These are phyloP conservation scores for Mormyrops boulengeri DNA, from an alignment of 2,797 vertebrate species.

Conservation along the genomic window DNA sequence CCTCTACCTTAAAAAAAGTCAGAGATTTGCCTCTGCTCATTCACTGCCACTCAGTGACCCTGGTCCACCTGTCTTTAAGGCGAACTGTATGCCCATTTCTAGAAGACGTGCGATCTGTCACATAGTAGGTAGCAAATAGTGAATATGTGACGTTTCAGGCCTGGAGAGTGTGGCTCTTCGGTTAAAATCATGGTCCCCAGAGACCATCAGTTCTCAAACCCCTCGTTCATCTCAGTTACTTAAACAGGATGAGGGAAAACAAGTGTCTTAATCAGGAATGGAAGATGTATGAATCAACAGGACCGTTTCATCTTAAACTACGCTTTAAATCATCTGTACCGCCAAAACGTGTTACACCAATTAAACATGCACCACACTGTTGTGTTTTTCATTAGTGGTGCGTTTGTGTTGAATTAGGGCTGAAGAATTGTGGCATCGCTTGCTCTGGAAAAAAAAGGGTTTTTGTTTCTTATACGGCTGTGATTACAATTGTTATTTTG, in stretches of 20 bases:
- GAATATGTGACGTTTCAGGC: neutral
- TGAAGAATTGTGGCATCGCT: constrained; percentile 1
- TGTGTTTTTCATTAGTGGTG: constrained; percentile 8
- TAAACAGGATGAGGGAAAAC: neutral
- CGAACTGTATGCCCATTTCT: neutral
- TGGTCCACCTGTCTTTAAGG: neutral
- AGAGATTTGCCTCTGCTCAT: neutral
- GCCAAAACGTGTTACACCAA: neutral
- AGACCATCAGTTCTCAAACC: neutral
- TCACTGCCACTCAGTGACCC: neutral
- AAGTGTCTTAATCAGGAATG: neutral
- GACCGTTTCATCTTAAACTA: neutral
- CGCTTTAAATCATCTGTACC: neutral
- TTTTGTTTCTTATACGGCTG: neutral
- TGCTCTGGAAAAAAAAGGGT: neutral
- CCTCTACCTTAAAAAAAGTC: neutral
- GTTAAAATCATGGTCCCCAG: neutral
- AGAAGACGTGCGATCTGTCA: neutral
- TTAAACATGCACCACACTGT: neutral
- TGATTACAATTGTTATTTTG: constrained; percentile 11
- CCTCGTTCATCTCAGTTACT: neutral
- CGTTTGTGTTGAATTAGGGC: constrained; percentile 5
- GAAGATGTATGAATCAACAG: neutral
- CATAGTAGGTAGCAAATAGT: neutral
- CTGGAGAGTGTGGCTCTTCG: neutral